Base-by-base conservation (phyloP, 2,888 invertebrate genomes). In the Baronia brevicornis region DNA sequence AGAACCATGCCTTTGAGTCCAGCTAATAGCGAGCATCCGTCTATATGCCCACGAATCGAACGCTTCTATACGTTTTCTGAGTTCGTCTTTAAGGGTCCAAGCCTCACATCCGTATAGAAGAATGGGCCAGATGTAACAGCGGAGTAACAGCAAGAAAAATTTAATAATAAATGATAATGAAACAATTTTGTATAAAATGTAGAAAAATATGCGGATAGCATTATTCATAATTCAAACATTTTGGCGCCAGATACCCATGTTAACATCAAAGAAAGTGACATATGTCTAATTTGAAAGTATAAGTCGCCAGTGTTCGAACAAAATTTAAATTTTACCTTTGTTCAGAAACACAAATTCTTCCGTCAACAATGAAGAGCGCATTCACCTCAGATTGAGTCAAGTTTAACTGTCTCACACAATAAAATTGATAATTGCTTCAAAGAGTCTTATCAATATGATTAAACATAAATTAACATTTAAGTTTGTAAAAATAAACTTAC, bases 281-380 rank as follows among this genome's bases (percentile, higher is more conserved):
- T 33, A 58, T 42, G 41, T 26, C 33, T 25, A 34, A 62, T 61
- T 60, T 56, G 39, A 44, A 57, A 56, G 56, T 57, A 41, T 50
- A 57, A 64, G 53, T 33, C 19, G 5, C 18, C 44, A 44, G 48
- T 43, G 51, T 48, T 41, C 38, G 46, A 45, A 55, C 60, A 58
- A 63, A 66, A 59, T 74, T 69, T 57, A 66, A 63, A 72, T 69
- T 43, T 38, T 43, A 46, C 42, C 46, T 50, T 43, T 47, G 27
- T 48, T 51, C 45, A 46, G 45, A 42, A 42, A 43, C 35, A 47
- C 41, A 36, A 33, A 34, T 47, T 37, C 39, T 57, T 58, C 70
- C 72, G 70, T 65, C 65, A 73, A 71, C 68, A 72, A 37, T 43
- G 38, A 41, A 53, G 48, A 56, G 73, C 56, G 38, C 67, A 49